Conservation (phyloP, 2,888 invertebrate species). For the Portevinia maculata region DNA sequence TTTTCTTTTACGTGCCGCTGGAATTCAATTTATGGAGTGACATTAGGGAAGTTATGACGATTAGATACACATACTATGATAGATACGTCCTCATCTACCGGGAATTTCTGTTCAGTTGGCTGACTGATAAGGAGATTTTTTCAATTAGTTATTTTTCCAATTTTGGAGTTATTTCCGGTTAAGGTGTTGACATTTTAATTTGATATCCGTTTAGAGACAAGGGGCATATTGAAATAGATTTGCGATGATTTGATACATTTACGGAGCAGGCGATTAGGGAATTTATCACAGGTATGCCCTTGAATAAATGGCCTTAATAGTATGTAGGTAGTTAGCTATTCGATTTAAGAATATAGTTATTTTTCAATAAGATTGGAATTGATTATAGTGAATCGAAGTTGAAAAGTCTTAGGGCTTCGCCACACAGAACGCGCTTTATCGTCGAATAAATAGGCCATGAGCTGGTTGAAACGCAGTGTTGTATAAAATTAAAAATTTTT, state of each 20-base stretch:
- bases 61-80: not conserved
- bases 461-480: no score
- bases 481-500: no score
- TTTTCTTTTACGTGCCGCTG: not conserved
- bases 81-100: slow-evolving; percentile 1
- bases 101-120: slow-evolving; percentile 21
- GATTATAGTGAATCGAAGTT: no score
- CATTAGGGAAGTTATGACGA: slow-evolving; percentile 29
- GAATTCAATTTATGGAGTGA: slow-evolving; percentile 52
- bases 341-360: no score
- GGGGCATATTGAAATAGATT: not conserved
- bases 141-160: slow-evolving; percentile 72
- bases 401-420: no score
- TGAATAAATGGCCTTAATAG: no score
- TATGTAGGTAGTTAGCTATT: no score
- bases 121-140: slow-evolving; percentile 50
- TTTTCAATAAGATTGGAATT: no score
- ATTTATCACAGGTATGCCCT: no score
- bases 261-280: not conserved
- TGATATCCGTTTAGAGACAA: slow-evolving; percentile 13
- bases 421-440: no score
- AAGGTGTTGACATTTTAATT: slow-evolving; percentile 25
- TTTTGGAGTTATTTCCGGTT: slow-evolving; percentile 59
- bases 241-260: not conserved
- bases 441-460: no score